A percentile compares a stretch with the other conserved stretches of the same genome.
Evolutionary conservation across 2,888 invertebrate species (phyloP).

Genomic region (Apodemia hepburni): DNA sequence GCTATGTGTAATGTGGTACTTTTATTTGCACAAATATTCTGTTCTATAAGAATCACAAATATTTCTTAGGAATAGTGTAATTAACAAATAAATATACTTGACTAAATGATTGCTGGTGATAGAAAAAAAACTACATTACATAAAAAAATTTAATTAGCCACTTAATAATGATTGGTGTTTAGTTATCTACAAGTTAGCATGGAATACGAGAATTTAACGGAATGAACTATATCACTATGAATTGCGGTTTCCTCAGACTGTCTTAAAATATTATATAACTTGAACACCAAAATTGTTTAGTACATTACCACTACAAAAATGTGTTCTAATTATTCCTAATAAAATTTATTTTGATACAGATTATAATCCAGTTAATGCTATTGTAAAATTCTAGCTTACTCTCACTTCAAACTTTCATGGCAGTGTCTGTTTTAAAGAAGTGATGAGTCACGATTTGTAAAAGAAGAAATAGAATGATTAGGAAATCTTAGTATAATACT

Average conservation of each 20-base stretch:
- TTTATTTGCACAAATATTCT: conserved; percentile 9
- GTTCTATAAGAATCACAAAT: conserved; percentile 15
- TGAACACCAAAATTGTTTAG: conserved; percentile 7
- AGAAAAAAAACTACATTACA: not conserved
- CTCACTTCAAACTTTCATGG: conserved; percentile 7
- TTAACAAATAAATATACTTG: conserved; percentile 10
- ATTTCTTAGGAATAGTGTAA: conserved; percentile 5
- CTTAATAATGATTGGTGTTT: conserved; percentile 1
- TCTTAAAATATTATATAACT: conserved; percentile 5
- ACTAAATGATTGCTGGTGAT: conserved; percentile 12
- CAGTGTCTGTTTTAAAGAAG: conserved; percentile 1
- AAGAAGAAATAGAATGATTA: not conserved
- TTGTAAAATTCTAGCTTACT: not conserved
- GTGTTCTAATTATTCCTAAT: not conserved
- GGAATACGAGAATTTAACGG: conserved; percentile 3
- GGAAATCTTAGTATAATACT: not conserved
- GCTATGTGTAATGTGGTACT: conserved; percentile 31
- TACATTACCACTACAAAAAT: conserved; percentile 4
- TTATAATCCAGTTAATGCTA: not conserved
- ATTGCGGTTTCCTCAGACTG: conserved; percentile 1
- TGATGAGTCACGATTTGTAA: not conserved
- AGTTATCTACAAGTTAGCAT: conserved; percentile 7
- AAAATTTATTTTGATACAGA: conserved; percentile 10
- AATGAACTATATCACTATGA: conserved; percentile 13
- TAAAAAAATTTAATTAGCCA: not conserved